Conservation (phyloP, 2,888 invertebrate species). For the Onchidella celtica region DNA sequence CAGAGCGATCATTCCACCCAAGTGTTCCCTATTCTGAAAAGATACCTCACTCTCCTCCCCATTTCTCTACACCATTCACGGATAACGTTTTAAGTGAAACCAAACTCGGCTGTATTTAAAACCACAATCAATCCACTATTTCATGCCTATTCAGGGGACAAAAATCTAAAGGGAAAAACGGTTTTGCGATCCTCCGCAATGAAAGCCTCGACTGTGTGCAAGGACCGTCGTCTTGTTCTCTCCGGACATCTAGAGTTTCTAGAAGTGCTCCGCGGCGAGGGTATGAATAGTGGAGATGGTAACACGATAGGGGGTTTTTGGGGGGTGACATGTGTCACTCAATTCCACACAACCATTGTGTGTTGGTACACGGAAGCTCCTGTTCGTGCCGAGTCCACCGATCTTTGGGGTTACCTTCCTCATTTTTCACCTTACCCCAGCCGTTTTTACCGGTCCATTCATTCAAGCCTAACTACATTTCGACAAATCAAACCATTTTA, state of each 20-base stretch:
- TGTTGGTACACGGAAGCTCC: neutral
- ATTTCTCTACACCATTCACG: neutral
- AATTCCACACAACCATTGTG: conserved; percentile 10
- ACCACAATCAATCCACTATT: too few relatives aligned
- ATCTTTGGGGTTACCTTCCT: too few relatives aligned
- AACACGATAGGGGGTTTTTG: conserved; percentile 27
- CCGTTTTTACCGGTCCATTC: too few relatives aligned
- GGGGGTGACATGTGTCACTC: conserved; percentile 40
- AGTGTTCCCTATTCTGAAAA: neutral
- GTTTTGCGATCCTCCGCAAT: neutral
- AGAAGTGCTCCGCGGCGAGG: neutral
- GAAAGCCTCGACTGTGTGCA: neutral
- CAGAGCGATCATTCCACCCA: neutral
- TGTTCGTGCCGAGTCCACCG: neutral
- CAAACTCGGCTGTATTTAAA: too few relatives aligned
- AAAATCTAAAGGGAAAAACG: neutral
- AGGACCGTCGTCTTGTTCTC: neutral
- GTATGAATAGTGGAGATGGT: neutral
- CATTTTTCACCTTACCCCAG: too few relatives aligned
- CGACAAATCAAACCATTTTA: too few relatives aligned
- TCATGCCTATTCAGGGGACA: neutral
- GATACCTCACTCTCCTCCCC: conserved; percentile 11
- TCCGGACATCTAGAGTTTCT: conserved; percentile 1
- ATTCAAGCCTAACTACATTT: too few relatives aligned
- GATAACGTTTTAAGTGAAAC: neutral